A percentile compares a stretch with the other conserved stretches of the same genome.
phyloP scores from a whole-genome alignment of 2,797 vertebrate species.

The Pangasius macronema region DNA sequence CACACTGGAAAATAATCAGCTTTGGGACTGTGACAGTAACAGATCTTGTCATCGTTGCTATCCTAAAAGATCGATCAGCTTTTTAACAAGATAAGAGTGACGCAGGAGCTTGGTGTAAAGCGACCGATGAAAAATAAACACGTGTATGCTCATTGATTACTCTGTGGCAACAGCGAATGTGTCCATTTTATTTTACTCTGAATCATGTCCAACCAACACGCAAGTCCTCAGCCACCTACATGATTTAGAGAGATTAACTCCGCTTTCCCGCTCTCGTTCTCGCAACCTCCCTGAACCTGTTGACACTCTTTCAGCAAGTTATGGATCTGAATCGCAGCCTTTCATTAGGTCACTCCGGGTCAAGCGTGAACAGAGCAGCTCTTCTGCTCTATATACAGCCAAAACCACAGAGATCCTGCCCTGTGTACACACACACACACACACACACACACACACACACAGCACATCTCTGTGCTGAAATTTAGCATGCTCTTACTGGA shows the following conservation, averaged over 20 bases:
- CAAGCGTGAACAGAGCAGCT: not conserved
- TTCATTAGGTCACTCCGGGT: not conserved
- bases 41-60: no score
- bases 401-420: not conserved
- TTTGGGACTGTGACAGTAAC: no score
- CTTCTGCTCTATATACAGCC: not conserved
- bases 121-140: not conserved
- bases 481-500: not conserved
- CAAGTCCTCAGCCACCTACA: not conserved
- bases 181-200: not conserved
- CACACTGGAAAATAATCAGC: no score
- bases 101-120: not conserved
- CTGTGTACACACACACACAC: not conserved
- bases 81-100: no score
- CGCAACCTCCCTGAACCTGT: not conserved
- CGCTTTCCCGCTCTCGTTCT: not conserved
- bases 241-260: not conserved
- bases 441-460: not conserved
- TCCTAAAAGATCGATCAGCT: no score
- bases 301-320: not conserved
- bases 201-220: not conserved
- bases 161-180: not conserved
- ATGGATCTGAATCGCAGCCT: not conserved
- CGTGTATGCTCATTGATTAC: not conserved
- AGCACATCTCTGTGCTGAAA: not conserved